A percentile compares a stretch with the other conserved stretches of the same genome.
Conservation (phyloP, 2,888 invertebrate species). For the Flabesymbios commensalis region DNA sequence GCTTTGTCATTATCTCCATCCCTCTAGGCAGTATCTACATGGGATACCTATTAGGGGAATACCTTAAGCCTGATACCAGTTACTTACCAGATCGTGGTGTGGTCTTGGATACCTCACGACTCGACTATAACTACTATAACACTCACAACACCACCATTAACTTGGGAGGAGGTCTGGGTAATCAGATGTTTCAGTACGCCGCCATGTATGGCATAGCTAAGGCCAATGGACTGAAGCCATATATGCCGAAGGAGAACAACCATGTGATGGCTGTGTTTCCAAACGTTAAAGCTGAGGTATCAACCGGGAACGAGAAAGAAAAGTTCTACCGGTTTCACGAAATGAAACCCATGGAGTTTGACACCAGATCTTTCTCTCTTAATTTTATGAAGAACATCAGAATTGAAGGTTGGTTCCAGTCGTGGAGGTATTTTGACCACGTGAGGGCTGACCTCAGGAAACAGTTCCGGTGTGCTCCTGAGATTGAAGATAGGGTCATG, state of each 20-base stretch:
- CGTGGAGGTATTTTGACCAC: conserved; percentile 37
- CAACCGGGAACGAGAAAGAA: not conserved
- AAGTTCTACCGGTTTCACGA: not conserved
- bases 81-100: conserved; percentile 20
- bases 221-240: conserved; percentile 30
- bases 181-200: conserved; percentile 36
- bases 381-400: conserved; percentile 32
- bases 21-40: conserved; percentile 26
- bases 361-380: conserved; percentile 24
- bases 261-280: conserved; percentile 8
- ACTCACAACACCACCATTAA: conserved; percentile 30
- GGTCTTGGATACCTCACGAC: conserved; percentile 20
- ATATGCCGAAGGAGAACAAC: conserved; percentile 3
- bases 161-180: conserved; percentile 32
- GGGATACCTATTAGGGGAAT: conserved; percentile 25
- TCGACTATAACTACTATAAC: conserved; percentile 30
- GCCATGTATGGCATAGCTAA: conserved; percentile 31
- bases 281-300: not conserved
- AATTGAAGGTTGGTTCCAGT: conserved; percentile 33
- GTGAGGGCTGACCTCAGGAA: conserved; percentile 26
- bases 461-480: conserved; percentile 24
- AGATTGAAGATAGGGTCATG: conserved; percentile 6
- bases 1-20: conserved; percentile 25
- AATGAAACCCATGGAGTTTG: conserved; percentile 12
- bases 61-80: conserved; percentile 17